Evolutionary conservation across 2,888 invertebrate species (phyloP).

Genomic region (Caenorhabditis sp.): DNA sequence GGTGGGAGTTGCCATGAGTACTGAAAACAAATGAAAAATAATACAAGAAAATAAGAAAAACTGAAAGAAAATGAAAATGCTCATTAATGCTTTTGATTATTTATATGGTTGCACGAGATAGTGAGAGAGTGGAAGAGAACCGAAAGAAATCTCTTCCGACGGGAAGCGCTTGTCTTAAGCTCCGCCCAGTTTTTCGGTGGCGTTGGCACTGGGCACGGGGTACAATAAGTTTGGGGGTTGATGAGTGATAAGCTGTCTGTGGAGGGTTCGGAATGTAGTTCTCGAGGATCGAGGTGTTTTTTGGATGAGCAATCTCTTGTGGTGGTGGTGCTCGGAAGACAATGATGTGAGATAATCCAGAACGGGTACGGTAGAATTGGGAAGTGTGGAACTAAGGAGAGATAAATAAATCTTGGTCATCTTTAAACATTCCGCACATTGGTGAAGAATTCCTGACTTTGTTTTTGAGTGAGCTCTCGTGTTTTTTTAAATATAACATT

Average conservation of each 20-base stretch:
- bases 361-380: background rate
- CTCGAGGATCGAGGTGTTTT: background rate
- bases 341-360: background rate
- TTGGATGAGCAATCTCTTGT: conserved; percentile 1
- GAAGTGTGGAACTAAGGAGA: too few species aligned
- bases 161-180: background rate
- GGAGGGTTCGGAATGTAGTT: conserved; percentile 34
- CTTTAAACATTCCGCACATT: too few species aligned
- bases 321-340: background rate
- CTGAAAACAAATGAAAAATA: background rate
- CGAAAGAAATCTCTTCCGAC: conserved; percentile 16
- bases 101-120: background rate
- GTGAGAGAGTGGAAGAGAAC: background rate
- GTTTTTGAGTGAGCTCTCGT: too few species aligned
- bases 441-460: too few species aligned
- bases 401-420: too few species aligned
- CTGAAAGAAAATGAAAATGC: background rate
- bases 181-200: conserved; percentile 5
- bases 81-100: background rate
- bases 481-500: too few species aligned
- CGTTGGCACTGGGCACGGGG: too few species aligned
- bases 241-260: conserved; percentile 7
- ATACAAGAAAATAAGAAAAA: background rate
- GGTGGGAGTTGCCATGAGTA: conserved; percentile 10
- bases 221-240: background rate